phyloP scores from a whole-genome alignment of 2,888 invertebrate genomes.

The Carcina quercana region DNA sequence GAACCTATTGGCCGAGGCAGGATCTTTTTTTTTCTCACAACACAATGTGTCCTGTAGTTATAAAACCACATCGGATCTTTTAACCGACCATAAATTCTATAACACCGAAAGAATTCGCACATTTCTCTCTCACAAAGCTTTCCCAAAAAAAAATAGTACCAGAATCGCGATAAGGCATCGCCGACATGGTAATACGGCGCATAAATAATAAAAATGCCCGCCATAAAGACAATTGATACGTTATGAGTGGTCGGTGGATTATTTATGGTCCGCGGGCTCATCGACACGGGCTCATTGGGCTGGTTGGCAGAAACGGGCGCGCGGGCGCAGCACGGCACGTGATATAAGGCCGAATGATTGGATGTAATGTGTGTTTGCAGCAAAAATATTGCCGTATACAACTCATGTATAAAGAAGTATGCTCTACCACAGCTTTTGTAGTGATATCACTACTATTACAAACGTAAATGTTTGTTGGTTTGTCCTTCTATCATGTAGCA shows the following conservation, averaged over 20 bases:
- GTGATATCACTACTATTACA: too few relatives aligned
- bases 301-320: conserved; percentile 42
- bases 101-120: too few relatives aligned
- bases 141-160: conserved; percentile 2
- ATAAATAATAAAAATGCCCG: conserved; percentile 60
- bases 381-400: conserved; percentile 44
- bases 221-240: conserved; percentile 67
- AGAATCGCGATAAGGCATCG: neutral
- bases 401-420: conserved; percentile 11
- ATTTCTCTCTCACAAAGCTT: too few relatives aligned
- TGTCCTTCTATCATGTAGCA: too few relatives aligned
- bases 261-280: conserved; percentile 53
- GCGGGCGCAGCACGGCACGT: conserved; percentile 36
- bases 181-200: conserved; percentile 27
- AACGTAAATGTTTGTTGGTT: too few relatives aligned
- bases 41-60: too few relatives aligned
- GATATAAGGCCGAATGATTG: conserved; percentile 61
- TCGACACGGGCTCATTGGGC: conserved; percentile 41
- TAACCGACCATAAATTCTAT: too few relatives aligned
- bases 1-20: too few relatives aligned
- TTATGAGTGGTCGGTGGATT: conserved; percentile 44
- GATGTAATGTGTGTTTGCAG: conserved; percentile 60
- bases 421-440: conserved; percentile 27
- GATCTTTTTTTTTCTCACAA: too few relatives aligned
- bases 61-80: too few relatives aligned